phyloP scores from a whole-genome alignment of 2,797 vertebrate genomes.

The Champsocephalus gunnari region DNA sequence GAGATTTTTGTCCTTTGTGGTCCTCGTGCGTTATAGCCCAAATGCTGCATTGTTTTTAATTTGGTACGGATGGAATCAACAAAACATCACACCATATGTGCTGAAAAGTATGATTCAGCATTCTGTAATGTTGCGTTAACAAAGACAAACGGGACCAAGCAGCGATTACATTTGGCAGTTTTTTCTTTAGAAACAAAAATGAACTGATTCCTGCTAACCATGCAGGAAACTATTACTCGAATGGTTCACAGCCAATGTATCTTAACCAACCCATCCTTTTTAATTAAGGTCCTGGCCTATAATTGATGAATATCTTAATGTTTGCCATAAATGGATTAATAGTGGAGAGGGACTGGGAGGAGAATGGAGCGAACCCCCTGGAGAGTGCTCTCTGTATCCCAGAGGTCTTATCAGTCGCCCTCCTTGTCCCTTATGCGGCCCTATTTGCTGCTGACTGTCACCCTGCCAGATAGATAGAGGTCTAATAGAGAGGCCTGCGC shows the following conservation, averaged over 20 bases:
- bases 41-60: conserved; percentile 17
- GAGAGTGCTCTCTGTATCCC: conserved; percentile 49
- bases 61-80: conserved; percentile 11
- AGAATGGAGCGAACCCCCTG: conserved; percentile 39
- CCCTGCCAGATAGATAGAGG: conserved; percentile 70
- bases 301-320: conserved; percentile 53
- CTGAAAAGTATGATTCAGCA: conserved; percentile 30
- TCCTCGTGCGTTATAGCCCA: conserved; percentile 1
- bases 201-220: not conserved
- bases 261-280: not conserved
- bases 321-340: conserved; percentile 52
- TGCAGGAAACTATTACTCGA: not conserved
- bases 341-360: conserved; percentile 31
- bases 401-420: conserved; percentile 76
- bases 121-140: conserved; percentile 7
- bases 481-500: conserved; percentile 71
- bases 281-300: conserved; percentile 30
- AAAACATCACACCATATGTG: conserved; percentile 21
- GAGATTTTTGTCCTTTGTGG: not conserved
- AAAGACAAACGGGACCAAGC: conserved; percentile 7
- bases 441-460: conserved; percentile 73
- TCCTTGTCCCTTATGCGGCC: conserved; percentile 56
- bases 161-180: not conserved
- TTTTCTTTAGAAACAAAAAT: conserved; percentile 19
- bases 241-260: conserved; percentile 1